Conservation (phyloP, 1,140 invertebrate species). For the Fopius arisanus region DNA sequence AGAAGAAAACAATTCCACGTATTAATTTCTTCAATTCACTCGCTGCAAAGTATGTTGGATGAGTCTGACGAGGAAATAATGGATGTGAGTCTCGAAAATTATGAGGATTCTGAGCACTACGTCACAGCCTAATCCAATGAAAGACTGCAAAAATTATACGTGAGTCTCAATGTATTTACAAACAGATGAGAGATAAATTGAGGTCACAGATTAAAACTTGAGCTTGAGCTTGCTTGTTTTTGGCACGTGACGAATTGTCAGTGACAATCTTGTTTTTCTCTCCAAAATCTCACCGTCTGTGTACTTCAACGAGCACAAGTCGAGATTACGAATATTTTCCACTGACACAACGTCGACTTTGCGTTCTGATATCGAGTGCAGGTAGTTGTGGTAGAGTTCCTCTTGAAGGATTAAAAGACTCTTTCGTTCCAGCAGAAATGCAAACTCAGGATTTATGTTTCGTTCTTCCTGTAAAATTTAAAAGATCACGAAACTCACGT, state of each 20-base stretch:
- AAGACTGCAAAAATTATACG: not conserved
- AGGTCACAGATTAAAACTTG: constrained; percentile 58
- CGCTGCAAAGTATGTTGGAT: constrained; percentile 77
- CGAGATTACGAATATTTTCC: constrained; percentile 73
- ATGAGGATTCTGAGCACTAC: constrained; percentile 52
- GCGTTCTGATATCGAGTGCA: constrained; percentile 89
- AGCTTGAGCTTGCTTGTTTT: constrained; percentile 85
- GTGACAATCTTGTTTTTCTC: constrained; percentile 81
- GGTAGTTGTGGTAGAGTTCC: constrained; percentile 82
- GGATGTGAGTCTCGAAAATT: constrained; percentile 69
- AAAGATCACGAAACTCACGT: not conserved
- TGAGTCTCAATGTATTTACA: not conserved
- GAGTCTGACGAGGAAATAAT: constrained; percentile 70
- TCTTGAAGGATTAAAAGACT: constrained; percentile 89
- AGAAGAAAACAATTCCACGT: constrained; percentile 89
- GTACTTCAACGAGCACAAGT: constrained; percentile 68
- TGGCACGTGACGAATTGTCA: constrained; percentile 94
- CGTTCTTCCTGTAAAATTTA: constrained; percentile 49
- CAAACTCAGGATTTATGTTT: constrained; percentile 63
- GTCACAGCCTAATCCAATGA: constrained; percentile 40
- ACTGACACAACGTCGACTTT: constrained; percentile 75
- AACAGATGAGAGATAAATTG: not conserved
- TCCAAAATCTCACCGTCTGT: constrained; percentile 66
- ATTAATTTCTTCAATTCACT: constrained; percentile 82
- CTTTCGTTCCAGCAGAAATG: constrained; percentile 83